A percentile compares a stretch with the other conserved stretches of the same genome.
Evolutionary conservation across 2,888 invertebrate genomes (phyloP).

Genomic region (Biston betularia): DNA sequence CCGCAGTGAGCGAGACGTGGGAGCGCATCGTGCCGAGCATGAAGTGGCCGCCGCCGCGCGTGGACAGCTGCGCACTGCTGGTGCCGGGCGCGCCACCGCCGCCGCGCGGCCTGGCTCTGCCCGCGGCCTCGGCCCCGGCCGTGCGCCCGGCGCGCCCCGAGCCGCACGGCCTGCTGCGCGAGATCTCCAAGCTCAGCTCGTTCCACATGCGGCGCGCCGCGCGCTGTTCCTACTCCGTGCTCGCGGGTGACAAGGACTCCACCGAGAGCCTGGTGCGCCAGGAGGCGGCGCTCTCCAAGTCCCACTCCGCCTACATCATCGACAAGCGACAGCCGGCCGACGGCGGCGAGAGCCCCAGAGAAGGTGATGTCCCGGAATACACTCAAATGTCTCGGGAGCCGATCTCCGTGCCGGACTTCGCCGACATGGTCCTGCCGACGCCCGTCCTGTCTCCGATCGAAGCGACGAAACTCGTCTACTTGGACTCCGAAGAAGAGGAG

Average conservation of each 20-base stretch:
- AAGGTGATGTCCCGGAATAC: conserved; percentile 55
- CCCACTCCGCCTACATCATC: conserved; percentile 86
- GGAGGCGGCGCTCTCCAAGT: conserved; percentile 79
- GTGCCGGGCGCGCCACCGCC: conserved; percentile 73
- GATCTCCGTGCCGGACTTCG: conserved; percentile 91
- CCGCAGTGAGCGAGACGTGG: conserved; percentile 90
- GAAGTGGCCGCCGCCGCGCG: conserved; percentile 89
- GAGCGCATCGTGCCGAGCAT: conserved; percentile 89
- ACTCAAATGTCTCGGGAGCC: conserved; percentile 87
- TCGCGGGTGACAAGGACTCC: conserved; percentile 87
- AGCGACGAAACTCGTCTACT: conserved; percentile 89
- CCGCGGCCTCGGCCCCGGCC: conserved; percentile 45
- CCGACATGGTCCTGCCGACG: conserved; percentile 87
- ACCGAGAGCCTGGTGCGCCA: conserved; percentile 87
- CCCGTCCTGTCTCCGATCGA: conserved; percentile 89
- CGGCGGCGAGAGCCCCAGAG: conserved; percentile 61
- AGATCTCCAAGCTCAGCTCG: conserved; percentile 85
- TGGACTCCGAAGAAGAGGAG: conserved; percentile 89
- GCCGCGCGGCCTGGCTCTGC: conserved; percentile 46
- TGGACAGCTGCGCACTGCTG: conserved; percentile 89
- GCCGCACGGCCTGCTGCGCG: conserved; percentile 83
- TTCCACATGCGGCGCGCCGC: conserved; percentile 89
- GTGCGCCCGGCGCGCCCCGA: conserved; percentile 61
- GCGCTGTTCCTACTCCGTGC: conserved; percentile 90
- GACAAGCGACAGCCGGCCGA: conserved; percentile 73